Evolutionary conservation across 37 sponge, comb jelly and placozoan genomes (phyloP).

Genomic region (Aplysina aerophoba): DNA sequence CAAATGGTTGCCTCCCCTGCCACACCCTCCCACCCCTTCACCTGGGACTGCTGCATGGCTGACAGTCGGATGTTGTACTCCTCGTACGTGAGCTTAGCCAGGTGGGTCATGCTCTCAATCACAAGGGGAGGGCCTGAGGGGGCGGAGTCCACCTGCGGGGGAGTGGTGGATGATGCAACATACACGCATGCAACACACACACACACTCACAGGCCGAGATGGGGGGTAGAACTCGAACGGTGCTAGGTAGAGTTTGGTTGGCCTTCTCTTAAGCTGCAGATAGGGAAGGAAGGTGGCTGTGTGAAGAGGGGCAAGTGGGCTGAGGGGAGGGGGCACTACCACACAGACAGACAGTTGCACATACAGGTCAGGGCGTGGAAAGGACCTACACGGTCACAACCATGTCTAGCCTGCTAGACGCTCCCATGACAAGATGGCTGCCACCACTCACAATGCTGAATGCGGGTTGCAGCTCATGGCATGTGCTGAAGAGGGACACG

Average conservation of each 20-base stretch:
- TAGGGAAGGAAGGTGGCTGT: neutral
- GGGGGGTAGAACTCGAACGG: constrained; percentile 89
- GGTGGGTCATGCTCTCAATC: constrained; percentile 63
- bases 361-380: too few relatives aligned
- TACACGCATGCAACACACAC: neutral
- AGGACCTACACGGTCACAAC: too few relatives aligned
- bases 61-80: constrained; percentile 50
- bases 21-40: neutral
- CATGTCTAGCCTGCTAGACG: too few relatives aligned
- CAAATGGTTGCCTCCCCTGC: neutral
- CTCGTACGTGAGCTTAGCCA: constrained; percentile 55
- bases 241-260: constrained; percentile 72
- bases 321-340: neutral
- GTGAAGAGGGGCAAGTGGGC: neutral
- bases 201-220: constrained; percentile 59
- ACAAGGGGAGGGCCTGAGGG: constrained; percentile 39
- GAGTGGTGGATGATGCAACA: neutral
- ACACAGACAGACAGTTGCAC: neutral
- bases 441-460: constrained; percentile 79
- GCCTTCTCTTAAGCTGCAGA: constrained; percentile 76
- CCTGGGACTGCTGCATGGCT: constrained; percentile 28
- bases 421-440: too few relatives aligned
- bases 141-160: constrained; percentile 8
- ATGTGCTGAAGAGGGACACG: constrained; percentile 84
- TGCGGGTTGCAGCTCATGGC: constrained; percentile 96